phyloP scores from a whole-genome alignment of 2,888 invertebrate genomes.

The Actias luna region DNA sequence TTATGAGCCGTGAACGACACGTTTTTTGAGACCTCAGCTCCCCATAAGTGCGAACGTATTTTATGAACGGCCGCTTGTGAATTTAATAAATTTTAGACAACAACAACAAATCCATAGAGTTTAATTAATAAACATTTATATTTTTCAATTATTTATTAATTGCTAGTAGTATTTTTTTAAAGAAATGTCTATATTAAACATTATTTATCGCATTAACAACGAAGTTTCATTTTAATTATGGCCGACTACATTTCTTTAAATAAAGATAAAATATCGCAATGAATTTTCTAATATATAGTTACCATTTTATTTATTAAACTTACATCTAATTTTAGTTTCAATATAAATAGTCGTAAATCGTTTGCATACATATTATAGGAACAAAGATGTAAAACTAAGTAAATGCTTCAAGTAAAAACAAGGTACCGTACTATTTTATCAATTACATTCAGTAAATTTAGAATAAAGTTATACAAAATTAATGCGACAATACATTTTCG shows the following conservation, averaged over 20 bases:
- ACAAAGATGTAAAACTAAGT: background rate
- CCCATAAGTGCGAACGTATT: too few species aligned
- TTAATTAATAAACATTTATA: background rate
- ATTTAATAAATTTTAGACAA: too few species aligned
- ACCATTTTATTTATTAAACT: background rate
- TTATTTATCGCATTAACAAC: background rate
- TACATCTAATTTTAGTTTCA: background rate
- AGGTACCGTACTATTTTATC: background rate
- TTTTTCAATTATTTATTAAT: background rate
- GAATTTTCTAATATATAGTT: background rate
- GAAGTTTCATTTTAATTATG: background rate
- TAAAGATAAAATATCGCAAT: background rate
- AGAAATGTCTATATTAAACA: background rate
- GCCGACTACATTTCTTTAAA: background rate
- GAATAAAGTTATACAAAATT: background rate
- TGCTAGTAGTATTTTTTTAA: background rate
- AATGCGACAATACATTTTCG: background rate
- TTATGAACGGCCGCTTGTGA: too few species aligned
- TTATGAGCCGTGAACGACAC: too few species aligned
- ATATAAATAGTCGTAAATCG: background rate
- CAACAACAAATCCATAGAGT: too few species aligned
- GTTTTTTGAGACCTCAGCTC: too few species aligned
- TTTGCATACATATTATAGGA: conserved; percentile 1
- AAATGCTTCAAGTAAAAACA: background rate
- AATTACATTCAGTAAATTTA: background rate